phyloP scores from a whole-genome alignment of 1,140 invertebrate species.

The Musca domestica region DNA sequence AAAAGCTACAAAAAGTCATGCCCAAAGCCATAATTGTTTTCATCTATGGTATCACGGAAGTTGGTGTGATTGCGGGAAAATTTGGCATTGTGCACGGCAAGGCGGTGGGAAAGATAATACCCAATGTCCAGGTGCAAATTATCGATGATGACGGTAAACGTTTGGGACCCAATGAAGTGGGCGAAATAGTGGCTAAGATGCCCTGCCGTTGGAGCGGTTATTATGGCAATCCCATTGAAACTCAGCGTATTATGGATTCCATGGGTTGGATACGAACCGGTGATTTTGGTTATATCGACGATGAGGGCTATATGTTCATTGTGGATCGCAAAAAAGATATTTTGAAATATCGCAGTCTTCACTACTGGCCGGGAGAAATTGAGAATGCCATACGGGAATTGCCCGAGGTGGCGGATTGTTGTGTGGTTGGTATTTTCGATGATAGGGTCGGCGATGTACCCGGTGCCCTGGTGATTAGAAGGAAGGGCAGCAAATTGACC shows the following conservation, averaged over 20 bases:
- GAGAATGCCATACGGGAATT: conserved; percentile 39
- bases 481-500: conserved; percentile 27
- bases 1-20: conserved; percentile 27
- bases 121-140: conserved; percentile 44
- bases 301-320: conserved; percentile 57
- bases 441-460: conserved; percentile 34
- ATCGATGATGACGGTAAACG: conserved; percentile 35
- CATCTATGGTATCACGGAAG: conserved; percentile 39
- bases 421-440: conserved; percentile 40
- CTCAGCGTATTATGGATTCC: conserved; percentile 29
- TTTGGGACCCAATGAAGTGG: conserved; percentile 30
- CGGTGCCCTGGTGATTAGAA: conserved; percentile 38
- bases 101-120: conserved; percentile 31
- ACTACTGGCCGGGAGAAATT: conserved; percentile 45
- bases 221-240: conserved; percentile 32
- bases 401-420: conserved; percentile 37
- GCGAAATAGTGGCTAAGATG: conserved; percentile 38
- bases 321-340: conserved; percentile 66
- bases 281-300: conserved; percentile 64
- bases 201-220: conserved; percentile 39
- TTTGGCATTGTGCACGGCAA: conserved; percentile 27
- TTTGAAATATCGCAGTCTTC: conserved; percentile 51
- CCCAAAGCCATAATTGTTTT: conserved; percentile 25
- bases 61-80: conserved; percentile 24
- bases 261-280: conserved; percentile 67